Evolutionary conservation across 1,140 invertebrate species (phyloP), one percentile per base, ranked within the genome.

Genomic region (Drosophila serrata): DNA sequence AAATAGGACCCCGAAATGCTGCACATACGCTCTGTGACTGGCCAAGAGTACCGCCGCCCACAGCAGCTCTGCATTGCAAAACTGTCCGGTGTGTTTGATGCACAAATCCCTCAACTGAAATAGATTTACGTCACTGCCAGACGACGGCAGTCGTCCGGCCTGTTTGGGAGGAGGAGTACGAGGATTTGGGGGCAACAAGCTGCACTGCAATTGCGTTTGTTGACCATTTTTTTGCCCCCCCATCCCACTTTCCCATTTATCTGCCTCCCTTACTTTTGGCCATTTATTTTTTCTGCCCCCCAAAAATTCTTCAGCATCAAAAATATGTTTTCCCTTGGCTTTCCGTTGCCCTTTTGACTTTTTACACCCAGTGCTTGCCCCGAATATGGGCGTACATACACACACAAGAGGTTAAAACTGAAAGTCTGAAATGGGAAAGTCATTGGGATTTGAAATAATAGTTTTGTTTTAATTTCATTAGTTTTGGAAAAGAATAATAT

Each of bases 41-140:
- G 68, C 64, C 68, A 69, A 43, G 64, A 72, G 48, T 61, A 45
- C 45, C 61, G 53, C 53, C 61, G 45, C 37, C 31, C 45, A 49
- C 80, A 19, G 48, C 53, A 58, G 78, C 63, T 77, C 60, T 75
- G 68, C 75, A 82, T 88, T 86, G 64, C 82, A 82, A 88, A 87
- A 84, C 84, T 86, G 84, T 88, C 82, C 85, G 64, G 68, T 69
- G 88, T 90, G 80, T 88, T 88, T 84, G 80, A 88, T 88, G 76
- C 79, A 81, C 81, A 88, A 88, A 88, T 88, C 84, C 84, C 84
- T 88, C 84, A 88, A 88, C 84, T 88, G 84, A 88, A 88, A 88
- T 88, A 88, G 84, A 88, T 88, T 88, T 88, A 90, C 84, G 84
- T 88, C 85, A 90, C 85, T 90, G 81, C 31, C 84, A 90, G 84